A percentile compares a stretch with the other conserved stretches of the same genome.
These are phyloP conservation scores for Spea multiplicata DNA, from an alignment of 2,113 vertebrate species.

Conservation along the genomic window DNA sequence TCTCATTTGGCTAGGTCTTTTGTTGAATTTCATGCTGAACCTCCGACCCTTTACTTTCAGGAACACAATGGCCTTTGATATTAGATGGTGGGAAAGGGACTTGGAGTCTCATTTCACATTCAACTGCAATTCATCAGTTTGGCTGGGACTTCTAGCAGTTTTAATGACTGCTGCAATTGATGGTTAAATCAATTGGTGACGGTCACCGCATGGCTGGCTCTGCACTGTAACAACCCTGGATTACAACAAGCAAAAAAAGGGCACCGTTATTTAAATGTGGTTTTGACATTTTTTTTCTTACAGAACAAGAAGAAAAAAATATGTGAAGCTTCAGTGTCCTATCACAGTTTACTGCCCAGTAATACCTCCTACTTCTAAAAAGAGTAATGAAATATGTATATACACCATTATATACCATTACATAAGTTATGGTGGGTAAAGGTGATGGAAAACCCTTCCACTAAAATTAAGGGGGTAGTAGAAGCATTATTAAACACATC, in stretches of 20 bases:
- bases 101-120: conserved; percentile 80
- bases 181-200: conserved; percentile 93
- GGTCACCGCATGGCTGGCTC: conserved; percentile 86
- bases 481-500: too few species aligned
- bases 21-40: conserved; percentile 82
- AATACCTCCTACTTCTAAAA: too few species aligned
- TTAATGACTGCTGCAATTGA: conserved; percentile 87
- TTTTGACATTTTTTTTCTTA: conserved; percentile 49
- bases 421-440: too few species aligned
- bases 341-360: too few species aligned
- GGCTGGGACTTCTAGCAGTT: conserved; percentile 74
- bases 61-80: conserved; percentile 94
- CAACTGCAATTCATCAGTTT: conserved; percentile 79
- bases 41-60: conserved; percentile 80
- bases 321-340: background rate
- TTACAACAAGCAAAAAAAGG: conserved; percentile 75
- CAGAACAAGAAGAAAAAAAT: conserved; percentile 64
- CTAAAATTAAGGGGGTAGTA: too few species aligned
- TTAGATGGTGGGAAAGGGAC: conserved; percentile 85
- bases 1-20: conserved; percentile 73
- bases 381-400: too few species aligned
- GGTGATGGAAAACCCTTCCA: too few species aligned
- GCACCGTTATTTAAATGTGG: conserved; percentile 72
- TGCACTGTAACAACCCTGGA: conserved; percentile 86
- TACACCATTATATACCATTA: too few species aligned